These are phyloP conservation scores for Dioctria rufipes DNA, from an alignment of 2,888 invertebrate genomes.

Conservation along the genomic window DNA sequence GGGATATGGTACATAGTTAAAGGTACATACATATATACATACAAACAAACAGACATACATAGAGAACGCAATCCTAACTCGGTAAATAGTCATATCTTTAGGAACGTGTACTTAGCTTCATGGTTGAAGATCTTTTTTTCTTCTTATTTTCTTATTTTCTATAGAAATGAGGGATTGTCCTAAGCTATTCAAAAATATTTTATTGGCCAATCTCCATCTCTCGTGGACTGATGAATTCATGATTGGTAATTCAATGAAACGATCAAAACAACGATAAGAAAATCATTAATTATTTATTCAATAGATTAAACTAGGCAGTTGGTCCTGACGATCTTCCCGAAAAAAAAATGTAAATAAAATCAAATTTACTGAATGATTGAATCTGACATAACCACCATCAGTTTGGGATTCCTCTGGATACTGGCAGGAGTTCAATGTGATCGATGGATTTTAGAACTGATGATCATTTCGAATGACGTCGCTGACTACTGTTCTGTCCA, in stretches of 20 bases:
- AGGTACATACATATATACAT: no score
- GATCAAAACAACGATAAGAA: conserved; percentile 1
- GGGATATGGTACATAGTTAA: not conserved
- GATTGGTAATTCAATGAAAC: not conserved
- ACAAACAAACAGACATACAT: no score
- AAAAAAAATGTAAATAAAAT: conserved; percentile 34
- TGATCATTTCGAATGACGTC: conserved; percentile 19
- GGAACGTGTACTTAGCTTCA: no score
- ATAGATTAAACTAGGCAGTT: conserved; percentile 28
- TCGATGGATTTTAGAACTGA: conserved; percentile 27
- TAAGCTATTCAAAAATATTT: no score
- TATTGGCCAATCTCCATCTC: no score
- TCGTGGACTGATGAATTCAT: not conserved
- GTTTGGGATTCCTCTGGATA: conserved; percentile 22
- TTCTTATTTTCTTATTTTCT: no score
- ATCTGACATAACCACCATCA: conserved; percentile 30
- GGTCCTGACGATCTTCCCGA: conserved; percentile 1
- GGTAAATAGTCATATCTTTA: no score
- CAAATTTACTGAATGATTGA: conserved; percentile 13
- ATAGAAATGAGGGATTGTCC: no score
- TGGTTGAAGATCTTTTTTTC: no score
- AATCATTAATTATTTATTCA: conserved; percentile 44
- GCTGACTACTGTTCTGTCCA: conserved; percentile 42
- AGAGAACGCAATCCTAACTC: not conserved
- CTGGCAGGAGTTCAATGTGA: not conserved